These are phyloP conservation scores for Sicus ferrugineus DNA, from an alignment of 2,888 invertebrate genomes.

Conservation along the genomic window DNA sequence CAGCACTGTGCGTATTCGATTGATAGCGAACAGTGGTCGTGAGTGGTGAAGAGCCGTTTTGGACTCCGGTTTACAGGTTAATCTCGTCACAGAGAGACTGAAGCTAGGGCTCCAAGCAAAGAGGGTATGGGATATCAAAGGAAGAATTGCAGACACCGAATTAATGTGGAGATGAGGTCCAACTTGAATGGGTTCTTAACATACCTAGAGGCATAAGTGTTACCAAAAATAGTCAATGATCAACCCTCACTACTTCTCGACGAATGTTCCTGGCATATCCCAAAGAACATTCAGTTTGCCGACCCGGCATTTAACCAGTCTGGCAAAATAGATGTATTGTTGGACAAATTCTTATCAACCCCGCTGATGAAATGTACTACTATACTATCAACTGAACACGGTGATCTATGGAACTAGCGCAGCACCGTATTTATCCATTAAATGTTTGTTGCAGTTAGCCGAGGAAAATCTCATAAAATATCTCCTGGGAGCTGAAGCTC, in stretches of 20 bases:
- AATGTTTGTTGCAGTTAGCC: not conserved
- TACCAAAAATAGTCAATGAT: not conserved
- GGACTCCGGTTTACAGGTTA: not conserved
- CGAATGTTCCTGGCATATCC: not conserved
- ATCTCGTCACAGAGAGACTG: slow-evolving; percentile 1
- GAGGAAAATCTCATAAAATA: not conserved
- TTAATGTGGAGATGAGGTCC: too few species aligned
- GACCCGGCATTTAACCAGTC: not conserved
- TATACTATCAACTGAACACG: not conserved
- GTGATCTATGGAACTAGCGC: not conserved
- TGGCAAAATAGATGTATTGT: not conserved
- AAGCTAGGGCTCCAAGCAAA: too few species aligned
- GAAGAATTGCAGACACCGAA: too few species aligned
- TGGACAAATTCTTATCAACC: not conserved
- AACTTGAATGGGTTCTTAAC: not conserved
- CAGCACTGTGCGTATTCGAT: slow-evolving; percentile 1
- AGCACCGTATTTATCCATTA: not conserved
- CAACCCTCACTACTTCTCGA: not conserved
- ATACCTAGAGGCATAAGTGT: not conserved
- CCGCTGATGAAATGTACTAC: not conserved
- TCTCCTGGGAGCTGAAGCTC: not conserved
- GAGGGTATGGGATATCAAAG: too few species aligned
- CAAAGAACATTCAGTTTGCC: not conserved
- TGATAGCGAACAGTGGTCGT: slow-evolving; percentile 4
- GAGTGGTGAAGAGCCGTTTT: not conserved